Base-by-base conservation (phyloP, 2,797 vertebrate genomes). In the Pelodytes ibericus region DNA sequence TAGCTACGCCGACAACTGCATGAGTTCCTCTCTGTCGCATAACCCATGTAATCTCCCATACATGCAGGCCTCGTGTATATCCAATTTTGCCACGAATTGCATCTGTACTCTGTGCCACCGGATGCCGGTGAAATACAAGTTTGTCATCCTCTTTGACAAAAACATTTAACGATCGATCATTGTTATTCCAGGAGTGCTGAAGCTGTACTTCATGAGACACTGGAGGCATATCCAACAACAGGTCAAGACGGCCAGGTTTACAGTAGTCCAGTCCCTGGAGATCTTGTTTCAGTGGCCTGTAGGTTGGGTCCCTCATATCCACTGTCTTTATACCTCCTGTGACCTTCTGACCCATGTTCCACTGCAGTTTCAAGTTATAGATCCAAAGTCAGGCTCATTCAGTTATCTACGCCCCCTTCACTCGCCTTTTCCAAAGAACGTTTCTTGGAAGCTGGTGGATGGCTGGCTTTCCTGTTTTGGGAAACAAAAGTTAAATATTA, bases 31-130 rank as follows among this genome's bases (percentile, higher is more conserved):
- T 90, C 86, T 99, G 98, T 18, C 97, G 89, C 96, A 96, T 96
- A 2, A 96, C 96, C 98, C 98, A 99, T 0, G 93, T 96, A 87
- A 99, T 98, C 90, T 99, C 97, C 98, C 98, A 99, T 7, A 99
- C 96, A 0, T 99, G 98, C 74, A 99, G 93, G 29, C 98, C 98
- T 0, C 96, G 89, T 0, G 98, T 99, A 80, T 98, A 99, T n/a
- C 98, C 98, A 1, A 98, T 93, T 18, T 92, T 93, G 75, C 94
- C 97, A 30, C 98, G 82, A 86, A 99, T 98, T 79, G 95, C 97
- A 0, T 99, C 98, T 0, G 98, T 99, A 87, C 98, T 99, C 90
- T 99, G 98, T 0, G 98, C 98, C 88, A 99, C 98, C 0, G 98
- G 98, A 83, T 99, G 98, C 88, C 98, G 90, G 91, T 99, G 97